Evolutionary conservation across 2,888 invertebrate species (phyloP), one percentile per base, ranked within the genome.

Genomic region (Lamellibrachia satsuma): DNA sequence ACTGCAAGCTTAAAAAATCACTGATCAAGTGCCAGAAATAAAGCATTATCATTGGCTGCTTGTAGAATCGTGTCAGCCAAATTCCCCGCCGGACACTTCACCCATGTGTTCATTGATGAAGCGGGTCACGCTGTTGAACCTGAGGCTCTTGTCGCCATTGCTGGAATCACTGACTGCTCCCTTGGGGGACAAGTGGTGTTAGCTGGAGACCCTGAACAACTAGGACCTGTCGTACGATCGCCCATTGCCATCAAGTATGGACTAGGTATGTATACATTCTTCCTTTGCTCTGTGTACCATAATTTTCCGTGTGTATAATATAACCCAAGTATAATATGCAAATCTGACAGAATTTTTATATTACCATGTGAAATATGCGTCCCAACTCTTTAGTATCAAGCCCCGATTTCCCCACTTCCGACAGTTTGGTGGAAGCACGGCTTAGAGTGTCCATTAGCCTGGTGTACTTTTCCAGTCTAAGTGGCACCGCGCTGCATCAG

Each of bases 161-260:
- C 95, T 15, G 95, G 95, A 15, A 93, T 94, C 90, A 55, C 27
- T 52, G 52, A 55, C 27, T 15, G 52, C 11, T 8, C 9, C 52
- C 39, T 15, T 90, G 93, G 93, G 52, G 95, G 95, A 75, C 95
- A 96, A 93, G 93, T 96, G 57, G 95, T 96, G 11, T 94, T 96
- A 92, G 95, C 96, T 7, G 96, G 96, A 4, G 96, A 96, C 93
- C 96, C 96, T 7, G 92, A 95, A 93, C 96, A 96, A 93, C 95
- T 96, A 2, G 96, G 96, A 22, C 95, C 96, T 52, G 94, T 96
- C 22, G 94, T 96, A 7, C 93, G 95, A 39, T 96, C 96, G 22
- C 95, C 95, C 2, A 93, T 95, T 52, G 96, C 96, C 51, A 94
- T 94, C 27, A 93, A 95, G 91, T 95, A 94, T 93, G 95, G 95